Evolutionary conservation across 1,140 invertebrate species (phyloP).

Genomic region (Papilio xuthus): DNA sequence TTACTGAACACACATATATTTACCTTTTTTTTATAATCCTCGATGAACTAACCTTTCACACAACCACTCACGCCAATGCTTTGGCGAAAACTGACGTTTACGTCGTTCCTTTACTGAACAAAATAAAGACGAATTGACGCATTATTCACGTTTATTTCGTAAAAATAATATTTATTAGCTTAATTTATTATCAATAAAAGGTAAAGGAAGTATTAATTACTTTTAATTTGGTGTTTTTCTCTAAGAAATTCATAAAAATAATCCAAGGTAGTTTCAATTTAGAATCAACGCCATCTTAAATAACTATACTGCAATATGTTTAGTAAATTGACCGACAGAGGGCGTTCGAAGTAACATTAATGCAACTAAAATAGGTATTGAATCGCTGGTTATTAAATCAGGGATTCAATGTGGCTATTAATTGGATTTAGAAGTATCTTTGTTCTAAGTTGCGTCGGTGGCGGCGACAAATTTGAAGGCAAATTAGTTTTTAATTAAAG

Average conservation of each 20-base stretch:
- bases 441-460: neutral
- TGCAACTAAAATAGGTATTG: neutral
- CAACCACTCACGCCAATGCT: constrained; percentile 24
- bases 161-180: neutral
- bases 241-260: neutral
- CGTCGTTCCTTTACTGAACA: neutral
- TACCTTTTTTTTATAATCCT: neutral
- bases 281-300: neutral
- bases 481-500: constrained; percentile 4
- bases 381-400: neutral
- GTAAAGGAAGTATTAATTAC: neutral
- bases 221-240: neutral
- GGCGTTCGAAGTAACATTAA: neutral
- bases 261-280: neutral
- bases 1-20: constrained; percentile 19
- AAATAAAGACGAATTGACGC: neutral
- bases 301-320: neutral
- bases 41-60: constrained; percentile 12
- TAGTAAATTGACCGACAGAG: neutral
- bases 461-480: neutral
- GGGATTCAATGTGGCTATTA: neutral
- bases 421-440: constrained; percentile 10
- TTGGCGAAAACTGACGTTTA: constrained; percentile 27
- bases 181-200: neutral
- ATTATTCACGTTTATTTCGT: neutral